A percentile compares a stretch with the other conserved stretches of the same genome.
phyloP scores from a whole-genome alignment of 2,113 vertebrate species.

The Engystomops pustulosus region DNA sequence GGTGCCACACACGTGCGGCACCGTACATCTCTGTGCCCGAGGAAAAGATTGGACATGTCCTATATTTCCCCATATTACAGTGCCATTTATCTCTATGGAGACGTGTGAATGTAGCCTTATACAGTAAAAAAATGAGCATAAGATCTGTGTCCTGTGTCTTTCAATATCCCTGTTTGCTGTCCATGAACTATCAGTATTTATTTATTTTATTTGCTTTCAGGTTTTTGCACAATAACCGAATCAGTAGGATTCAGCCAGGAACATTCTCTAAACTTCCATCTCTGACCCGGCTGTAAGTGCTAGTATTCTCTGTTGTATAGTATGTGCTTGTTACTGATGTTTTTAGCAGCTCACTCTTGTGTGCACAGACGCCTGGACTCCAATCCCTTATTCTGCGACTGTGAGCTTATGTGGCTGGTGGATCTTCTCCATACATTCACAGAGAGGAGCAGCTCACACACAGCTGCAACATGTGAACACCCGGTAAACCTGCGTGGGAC shows the following conservation, averaged over 20 bases:
- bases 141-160: too few relatives aligned
- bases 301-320: neutral
- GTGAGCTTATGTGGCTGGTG: conserved; percentile 87
- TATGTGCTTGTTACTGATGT: neutral
- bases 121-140: too few relatives aligned
- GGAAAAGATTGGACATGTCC: too few relatives aligned
- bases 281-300: conserved; percentile 90
- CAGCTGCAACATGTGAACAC: conserved; percentile 84
- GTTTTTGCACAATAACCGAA: conserved; percentile 94
- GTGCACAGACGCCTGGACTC: conserved; percentile 83
- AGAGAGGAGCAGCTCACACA: conserved; percentile 84
- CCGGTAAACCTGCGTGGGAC: conserved; percentile 82
- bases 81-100: too few relatives aligned
- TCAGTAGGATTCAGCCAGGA: conserved; percentile 83
- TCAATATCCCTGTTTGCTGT: neutral
- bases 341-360: neutral
- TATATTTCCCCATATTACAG: too few relatives aligned
- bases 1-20: too few relatives aligned
- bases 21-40: too few relatives aligned
- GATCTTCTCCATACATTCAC: conserved; percentile 83
- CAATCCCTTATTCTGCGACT: conserved; percentile 85
- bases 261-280: conserved; percentile 86
- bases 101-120: too few relatives aligned
- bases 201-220: conserved; percentile 66
- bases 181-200: neutral